Conservation (phyloP, 2,113 vertebrate species). For the Cochlearius cochlearius region DNA sequence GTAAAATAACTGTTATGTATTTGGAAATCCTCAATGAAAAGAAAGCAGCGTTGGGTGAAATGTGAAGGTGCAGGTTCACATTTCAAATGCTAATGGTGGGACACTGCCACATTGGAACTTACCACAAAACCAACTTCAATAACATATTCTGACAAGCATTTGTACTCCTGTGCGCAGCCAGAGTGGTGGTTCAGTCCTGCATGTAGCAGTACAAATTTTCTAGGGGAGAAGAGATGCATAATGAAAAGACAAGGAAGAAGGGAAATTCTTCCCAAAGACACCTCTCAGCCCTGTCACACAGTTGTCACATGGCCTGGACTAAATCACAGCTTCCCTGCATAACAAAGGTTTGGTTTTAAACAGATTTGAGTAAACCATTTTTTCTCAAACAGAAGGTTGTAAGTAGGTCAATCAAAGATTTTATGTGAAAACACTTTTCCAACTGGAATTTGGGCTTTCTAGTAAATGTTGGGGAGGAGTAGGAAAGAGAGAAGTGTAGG, state of each 20-base stretch:
- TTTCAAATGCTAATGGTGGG: neutral
- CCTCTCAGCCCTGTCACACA: neutral
- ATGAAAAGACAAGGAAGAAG: neutral
- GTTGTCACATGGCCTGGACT: neutral
- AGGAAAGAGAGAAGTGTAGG: neutral
- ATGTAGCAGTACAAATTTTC: neutral
- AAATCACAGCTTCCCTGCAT: neutral
- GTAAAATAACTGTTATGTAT: neutral
- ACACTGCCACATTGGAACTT: neutral
- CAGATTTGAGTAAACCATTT: neutral
- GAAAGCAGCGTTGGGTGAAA: neutral
- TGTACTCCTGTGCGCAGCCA: neutral
- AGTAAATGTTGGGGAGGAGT: neutral
- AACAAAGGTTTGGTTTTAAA: neutral
- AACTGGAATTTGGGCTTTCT: neutral
- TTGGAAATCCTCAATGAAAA: neutral
- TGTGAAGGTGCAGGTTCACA: neutral
- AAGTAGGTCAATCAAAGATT: neutral
- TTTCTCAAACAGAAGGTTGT: neutral
- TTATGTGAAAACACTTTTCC: neutral
- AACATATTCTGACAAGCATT: neutral
- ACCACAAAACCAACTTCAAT: neutral
- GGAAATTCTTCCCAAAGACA: neutral
- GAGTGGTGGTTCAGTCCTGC: neutral
- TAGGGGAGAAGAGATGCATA: neutral